Evolutionary conservation across 1,140 invertebrate species (phyloP).

Genomic region (Papilio xuthus): DNA sequence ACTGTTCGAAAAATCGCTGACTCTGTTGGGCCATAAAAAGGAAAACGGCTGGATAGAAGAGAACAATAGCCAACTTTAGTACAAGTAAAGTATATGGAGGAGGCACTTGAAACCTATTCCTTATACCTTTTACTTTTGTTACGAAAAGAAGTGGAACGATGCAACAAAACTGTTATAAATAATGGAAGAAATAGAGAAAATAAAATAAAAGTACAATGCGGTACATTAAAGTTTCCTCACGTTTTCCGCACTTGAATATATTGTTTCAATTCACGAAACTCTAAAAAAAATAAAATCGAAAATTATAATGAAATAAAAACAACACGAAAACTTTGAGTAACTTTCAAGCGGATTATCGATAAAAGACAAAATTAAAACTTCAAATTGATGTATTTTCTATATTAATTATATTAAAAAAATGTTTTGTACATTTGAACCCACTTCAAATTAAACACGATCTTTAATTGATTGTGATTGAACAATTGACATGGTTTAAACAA

Average conservation of each 20-base stretch:
- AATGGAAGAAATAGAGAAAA: slow-evolving; percentile 1
- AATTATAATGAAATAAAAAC: not conserved
- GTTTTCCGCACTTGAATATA: slow-evolving; percentile 1
- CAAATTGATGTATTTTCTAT: no score
- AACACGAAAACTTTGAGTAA: not conserved
- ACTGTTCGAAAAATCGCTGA: not conserved
- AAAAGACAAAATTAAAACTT: no score
- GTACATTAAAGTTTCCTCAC: not conserved
- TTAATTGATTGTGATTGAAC: no score
- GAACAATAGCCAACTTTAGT: not conserved
- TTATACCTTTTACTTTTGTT: slow-evolving; percentile 4
- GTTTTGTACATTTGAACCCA: no score
- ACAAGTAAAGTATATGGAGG: not conserved
- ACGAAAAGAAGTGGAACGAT: not conserved
- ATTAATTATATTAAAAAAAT: no score
- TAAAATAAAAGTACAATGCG: not conserved
- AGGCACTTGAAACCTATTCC: slow-evolving; percentile 22
- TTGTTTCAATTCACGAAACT: not conserved
- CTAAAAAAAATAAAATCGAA: not conserved
- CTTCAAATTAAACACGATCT: no score
- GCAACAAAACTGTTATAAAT: not conserved
- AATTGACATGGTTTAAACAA: no score
- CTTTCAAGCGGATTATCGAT: no score
- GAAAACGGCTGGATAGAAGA: not conserved
- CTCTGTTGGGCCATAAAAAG: not conserved